Percentiles rank a stretch among this genome's conserved stretches.
Evolutionary conservation across 2,888 invertebrate genomes (phyloP).

Genomic region (Cataglyphis albicans): DNA sequence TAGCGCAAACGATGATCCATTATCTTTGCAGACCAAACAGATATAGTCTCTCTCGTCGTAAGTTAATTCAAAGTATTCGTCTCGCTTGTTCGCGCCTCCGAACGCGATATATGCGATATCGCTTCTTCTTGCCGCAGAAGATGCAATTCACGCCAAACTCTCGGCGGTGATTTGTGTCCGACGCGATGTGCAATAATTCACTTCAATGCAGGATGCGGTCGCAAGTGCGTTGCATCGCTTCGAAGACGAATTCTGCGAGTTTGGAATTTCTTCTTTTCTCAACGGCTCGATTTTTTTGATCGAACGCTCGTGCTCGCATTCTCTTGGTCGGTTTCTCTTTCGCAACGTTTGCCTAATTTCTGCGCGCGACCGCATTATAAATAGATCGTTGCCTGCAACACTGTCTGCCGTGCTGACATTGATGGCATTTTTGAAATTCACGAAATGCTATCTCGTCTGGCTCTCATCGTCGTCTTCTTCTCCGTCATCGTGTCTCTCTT

Average conservation of each 20-base stretch:
- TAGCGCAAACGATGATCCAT: constrained; percentile 27
- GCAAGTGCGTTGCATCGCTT: constrained; percentile 9
- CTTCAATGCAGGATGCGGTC: neutral
- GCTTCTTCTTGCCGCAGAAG: neutral
- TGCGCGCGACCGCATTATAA: constrained; percentile 62
- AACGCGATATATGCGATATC: neutral
- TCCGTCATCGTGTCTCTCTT: constrained; percentile 25
- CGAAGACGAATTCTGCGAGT: neutral
- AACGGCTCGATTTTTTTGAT: constrained; percentile 5
- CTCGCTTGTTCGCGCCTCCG: constrained; percentile 22
- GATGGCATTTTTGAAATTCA: constrained; percentile 79
- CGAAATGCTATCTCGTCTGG: constrained; percentile 72
- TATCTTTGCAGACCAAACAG: constrained; percentile 46
- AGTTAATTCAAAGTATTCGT: constrained; percentile 51
- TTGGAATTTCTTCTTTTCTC: constrained; percentile 2
- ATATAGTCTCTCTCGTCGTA: constrained; percentile 10
- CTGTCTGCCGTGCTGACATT: constrained; percentile 71
- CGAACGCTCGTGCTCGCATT: constrained; percentile 16
- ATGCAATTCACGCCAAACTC: constrained; percentile 34
- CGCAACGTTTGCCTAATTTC: constrained; percentile 43
- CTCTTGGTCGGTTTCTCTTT: constrained; percentile 16
- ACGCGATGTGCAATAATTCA: constrained; percentile 40
- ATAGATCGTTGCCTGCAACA: constrained; percentile 62
- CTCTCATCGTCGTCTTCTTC: constrained; percentile 30
- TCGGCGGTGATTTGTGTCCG: constrained; percentile 30